Percentiles rank a stretch among this genome's conserved stretches.
phyloP scores from a whole-genome alignment of 2,888 invertebrate genomes.

The Pimpla rufipes region DNA sequence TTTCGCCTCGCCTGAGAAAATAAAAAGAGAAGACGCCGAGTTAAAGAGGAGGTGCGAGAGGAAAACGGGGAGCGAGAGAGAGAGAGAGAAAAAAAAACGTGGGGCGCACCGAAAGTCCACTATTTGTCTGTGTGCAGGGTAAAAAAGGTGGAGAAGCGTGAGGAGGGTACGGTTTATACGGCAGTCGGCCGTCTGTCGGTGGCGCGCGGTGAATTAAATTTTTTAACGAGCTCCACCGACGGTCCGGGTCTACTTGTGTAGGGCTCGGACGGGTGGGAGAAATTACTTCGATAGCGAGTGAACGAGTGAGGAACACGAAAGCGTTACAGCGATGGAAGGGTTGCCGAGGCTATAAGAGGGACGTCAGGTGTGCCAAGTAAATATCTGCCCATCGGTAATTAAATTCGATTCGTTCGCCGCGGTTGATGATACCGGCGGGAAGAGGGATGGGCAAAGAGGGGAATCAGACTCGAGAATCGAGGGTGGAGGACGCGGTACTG shows the following conservation, averaged over 20 bases:
- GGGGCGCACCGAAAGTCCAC: constrained; percentile 51
- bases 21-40: constrained; percentile 21
- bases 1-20: constrained; percentile 24
- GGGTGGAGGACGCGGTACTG: no score
- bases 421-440: constrained; percentile 25
- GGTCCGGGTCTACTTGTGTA: background rate
- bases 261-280: constrained; percentile 18
- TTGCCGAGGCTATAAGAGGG: constrained; percentile 33
- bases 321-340: constrained; percentile 11
- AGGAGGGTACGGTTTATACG: constrained; percentile 55
- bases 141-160: constrained; percentile 16
- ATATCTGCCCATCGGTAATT: constrained; percentile 80
- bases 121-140: constrained; percentile 44
- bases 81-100: constrained; percentile 37
- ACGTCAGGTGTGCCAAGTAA: constrained; percentile 73
- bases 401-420: constrained; percentile 76
- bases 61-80: constrained; percentile 11
- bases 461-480: background rate
- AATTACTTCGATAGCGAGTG: constrained; percentile 43
- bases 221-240: constrained; percentile 70
- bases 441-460: constrained; percentile 31
- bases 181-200: constrained; percentile 67
- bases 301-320: constrained; percentile 34
- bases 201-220: constrained; percentile 69
- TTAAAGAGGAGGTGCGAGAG: constrained; percentile 11